Base-by-base conservation (phyloP, 92 coral and sea anemone genomes). In the Porites evermanni region DNA sequence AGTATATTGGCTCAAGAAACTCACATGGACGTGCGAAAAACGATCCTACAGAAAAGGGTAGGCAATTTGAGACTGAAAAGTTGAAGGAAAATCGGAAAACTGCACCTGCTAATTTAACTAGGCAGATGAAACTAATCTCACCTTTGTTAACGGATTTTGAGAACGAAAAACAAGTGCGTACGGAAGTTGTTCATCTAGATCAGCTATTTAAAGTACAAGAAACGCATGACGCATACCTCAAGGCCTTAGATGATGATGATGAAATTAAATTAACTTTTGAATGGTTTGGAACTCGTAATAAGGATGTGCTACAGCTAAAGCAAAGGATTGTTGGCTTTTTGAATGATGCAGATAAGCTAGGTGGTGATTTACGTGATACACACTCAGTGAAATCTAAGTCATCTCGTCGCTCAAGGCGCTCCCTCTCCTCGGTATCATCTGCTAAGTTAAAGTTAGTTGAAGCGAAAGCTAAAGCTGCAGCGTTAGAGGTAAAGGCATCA, bases 391-490 rank as follows among this genome's bases (percentile, higher is more conserved):
- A 53, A 75, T 75, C 52, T 53, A 20, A 53, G 17, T 58, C 66
- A 53, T 75, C 80, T 17, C 50, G 67, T 53, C 80, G 14, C 14
- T 75, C 66, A 53, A 75, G n/a, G 80, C 38, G 10, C 66, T 74
- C 64, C 17, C n/a, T 6, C 6, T 47, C 78, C 61, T 50, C 67
- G 16, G 10, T 52, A 24, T 2, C 52, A 60, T 90, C 93, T 53
- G 26, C 81, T 26, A 79, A 70, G 73, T 80, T 79, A 29, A 89
- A 85, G 78, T 75, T 80, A 76, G 56, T 80, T 47, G 87, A 80
- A 79, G 84, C 82, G 24, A 89, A 73, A 64, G 92, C 86, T 61
- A 89, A 84, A 64, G 81, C 92, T 47, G 84, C 93, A 9, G 58
- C 89, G 6, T 68, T 85, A 19, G 73, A 85, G 72, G 84, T 89